phyloP scores from a whole-genome alignment of 2,113 vertebrate species.

The Gulo gulo region DNA sequence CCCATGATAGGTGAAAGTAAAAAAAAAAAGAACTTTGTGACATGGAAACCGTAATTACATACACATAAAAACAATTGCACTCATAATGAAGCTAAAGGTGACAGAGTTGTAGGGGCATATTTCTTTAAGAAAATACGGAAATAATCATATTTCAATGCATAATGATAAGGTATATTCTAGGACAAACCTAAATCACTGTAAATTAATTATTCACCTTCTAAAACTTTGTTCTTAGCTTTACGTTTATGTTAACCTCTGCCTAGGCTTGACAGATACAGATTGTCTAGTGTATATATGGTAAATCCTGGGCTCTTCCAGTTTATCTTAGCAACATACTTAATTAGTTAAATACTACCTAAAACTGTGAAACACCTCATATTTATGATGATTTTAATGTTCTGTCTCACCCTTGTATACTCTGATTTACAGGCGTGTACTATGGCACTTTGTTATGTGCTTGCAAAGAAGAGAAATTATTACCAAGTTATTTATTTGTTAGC shows the following conservation, averaged over 20 bases:
- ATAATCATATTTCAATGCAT: not conserved
- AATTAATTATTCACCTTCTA: slow-evolving; percentile 30
- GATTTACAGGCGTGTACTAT: not conserved
- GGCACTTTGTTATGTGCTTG: not conserved
- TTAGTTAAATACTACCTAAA: slow-evolving; percentile 22
- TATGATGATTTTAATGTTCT: slow-evolving; percentile 10
- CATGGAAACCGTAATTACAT: not conserved
- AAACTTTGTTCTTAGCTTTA: not conserved
- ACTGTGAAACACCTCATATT: not conserved
- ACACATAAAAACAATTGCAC: not conserved
- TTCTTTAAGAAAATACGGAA: not conserved
- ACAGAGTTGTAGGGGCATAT: not conserved
- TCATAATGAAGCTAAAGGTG: not conserved
- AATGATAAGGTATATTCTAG: not conserved
- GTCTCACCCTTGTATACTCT: not conserved
- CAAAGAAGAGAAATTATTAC: not conserved
- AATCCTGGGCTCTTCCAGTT: slow-evolving; percentile 36
- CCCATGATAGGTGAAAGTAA: not conserved
- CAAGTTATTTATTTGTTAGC: not conserved
- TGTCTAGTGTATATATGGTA: not conserved
- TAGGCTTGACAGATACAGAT: slow-evolving; percentile 10
- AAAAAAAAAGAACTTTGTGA: not conserved
- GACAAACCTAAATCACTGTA: not conserved
- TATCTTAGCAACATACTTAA: slow-evolving; percentile 38
- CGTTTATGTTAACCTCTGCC: slow-evolving; percentile 17